These are phyloP conservation scores for Celastrina argiolus DNA, from an alignment of 2,888 invertebrate species.

Conservation along the genomic window DNA sequence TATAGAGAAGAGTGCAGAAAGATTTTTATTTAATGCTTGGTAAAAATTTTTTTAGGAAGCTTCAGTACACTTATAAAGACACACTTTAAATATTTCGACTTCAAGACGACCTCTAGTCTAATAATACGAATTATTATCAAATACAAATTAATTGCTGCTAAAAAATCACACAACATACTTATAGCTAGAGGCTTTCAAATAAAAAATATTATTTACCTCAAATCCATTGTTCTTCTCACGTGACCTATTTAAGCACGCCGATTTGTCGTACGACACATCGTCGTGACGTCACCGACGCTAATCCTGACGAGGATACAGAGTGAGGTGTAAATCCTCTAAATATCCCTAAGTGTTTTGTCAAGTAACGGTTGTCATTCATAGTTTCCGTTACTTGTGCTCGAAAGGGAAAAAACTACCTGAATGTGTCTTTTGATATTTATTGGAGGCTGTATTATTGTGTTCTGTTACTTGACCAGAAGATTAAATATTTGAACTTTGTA, in stretches of 20 bases:
- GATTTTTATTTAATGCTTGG: no score
- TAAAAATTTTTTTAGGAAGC: no score
- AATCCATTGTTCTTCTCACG: background rate
- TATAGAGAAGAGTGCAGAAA: no score
- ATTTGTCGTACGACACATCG: constrained; percentile 13
- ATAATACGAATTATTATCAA: no score
- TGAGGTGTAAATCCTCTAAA: constrained; percentile 32
- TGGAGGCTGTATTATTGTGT: background rate
- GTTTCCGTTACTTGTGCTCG: constrained; percentile 15
- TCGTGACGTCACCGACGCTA: constrained; percentile 32
- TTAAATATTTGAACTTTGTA: background rate
- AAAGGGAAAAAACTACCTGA: background rate
- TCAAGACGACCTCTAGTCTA: no score
- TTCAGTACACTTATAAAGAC: no score
- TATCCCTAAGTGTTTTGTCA: constrained; percentile 32
- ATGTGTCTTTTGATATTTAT: constrained; percentile 18
- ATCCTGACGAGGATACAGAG: constrained; percentile 33
- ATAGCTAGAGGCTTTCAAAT: no score
- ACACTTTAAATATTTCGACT: no score
- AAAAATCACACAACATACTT: no score
- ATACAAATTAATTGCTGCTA: no score
- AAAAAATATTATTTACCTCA: background rate
- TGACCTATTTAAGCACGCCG: background rate
- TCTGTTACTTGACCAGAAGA: background rate
- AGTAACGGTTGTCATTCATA: constrained; percentile 29